Percentiles rank a stretch among this genome's conserved stretches.
Evolutionary conservation across 2,888 invertebrate species (phyloP).

Genomic region (Acronicta leporina): DNA sequence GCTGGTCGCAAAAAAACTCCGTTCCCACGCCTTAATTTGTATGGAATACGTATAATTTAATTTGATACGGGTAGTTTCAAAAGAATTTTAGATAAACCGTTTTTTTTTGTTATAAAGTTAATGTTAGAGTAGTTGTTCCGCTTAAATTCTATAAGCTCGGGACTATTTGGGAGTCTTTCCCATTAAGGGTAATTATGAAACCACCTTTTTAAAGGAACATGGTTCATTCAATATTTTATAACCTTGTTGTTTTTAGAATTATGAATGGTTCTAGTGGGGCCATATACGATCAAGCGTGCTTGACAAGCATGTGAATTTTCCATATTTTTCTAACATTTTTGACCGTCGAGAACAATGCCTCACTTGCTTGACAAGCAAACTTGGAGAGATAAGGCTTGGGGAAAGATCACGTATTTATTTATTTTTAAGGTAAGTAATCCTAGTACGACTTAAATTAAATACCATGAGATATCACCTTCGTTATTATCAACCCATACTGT

Average conservation of each 20-base stretch:
- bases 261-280: background rate
- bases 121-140: constrained; percentile 36
- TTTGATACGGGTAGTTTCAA: constrained; percentile 74
- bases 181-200: constrained; percentile 45
- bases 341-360: too few relatives aligned
- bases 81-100: constrained; percentile 66
- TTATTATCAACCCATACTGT: too few relatives aligned
- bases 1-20: constrained; percentile 61
- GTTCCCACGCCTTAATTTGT: constrained; percentile 80
- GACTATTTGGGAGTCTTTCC: constrained; percentile 16
- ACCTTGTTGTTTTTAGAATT: background rate
- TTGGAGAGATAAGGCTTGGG: too few relatives aligned
- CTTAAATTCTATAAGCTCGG: constrained; percentile 22
- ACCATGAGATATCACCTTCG: too few relatives aligned
- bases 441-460: too few relatives aligned
- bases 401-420: too few relatives aligned
- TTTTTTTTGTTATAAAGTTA: constrained; percentile 60
- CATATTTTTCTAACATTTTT: too few relatives aligned
- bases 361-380: too few relatives aligned
- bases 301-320: too few relatives aligned
- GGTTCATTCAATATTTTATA: constrained; percentile 18
- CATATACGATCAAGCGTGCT: too few relatives aligned
- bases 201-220: constrained; percentile 10
- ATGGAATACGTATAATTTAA: constrained; percentile 78
- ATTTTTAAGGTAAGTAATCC: too few relatives aligned